A percentile compares a stretch with the other conserved stretches of the same genome.
phyloP scores from a whole-genome alignment of 1,140 invertebrate species.

The Kradibia gibbosae region DNA sequence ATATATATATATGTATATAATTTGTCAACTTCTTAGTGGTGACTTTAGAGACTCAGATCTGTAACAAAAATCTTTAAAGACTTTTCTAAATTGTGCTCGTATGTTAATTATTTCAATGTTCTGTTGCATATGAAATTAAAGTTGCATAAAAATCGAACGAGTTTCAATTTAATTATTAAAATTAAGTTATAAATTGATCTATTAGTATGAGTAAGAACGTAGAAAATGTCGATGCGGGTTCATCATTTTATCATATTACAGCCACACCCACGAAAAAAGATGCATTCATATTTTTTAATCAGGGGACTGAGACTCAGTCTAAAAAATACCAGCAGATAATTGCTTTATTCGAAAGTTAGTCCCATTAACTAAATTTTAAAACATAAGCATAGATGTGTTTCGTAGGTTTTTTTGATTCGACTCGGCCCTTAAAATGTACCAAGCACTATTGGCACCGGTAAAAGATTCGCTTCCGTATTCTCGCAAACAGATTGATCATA shows the following conservation, averaged over 20 bases:
- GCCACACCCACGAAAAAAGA: neutral
- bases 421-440: too few species aligned
- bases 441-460: neutral
- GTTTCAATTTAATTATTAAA: too few species aligned
- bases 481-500: constrained; percentile 69
- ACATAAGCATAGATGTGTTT: neutral
- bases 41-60: too few species aligned
- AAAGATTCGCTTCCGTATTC: neutral
- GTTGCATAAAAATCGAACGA: too few species aligned
- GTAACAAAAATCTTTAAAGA: too few species aligned
- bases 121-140: too few species aligned
- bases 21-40: too few species aligned
- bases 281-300: neutral
- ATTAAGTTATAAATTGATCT: neutral
- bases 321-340: neutral
- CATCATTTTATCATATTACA: neutral
- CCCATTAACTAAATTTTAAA: neutral
- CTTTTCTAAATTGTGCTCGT: too few species aligned
- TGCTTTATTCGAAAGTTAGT: neutral
- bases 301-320: neutral
- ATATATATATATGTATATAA: too few species aligned
- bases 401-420: neutral
- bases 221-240: neutral
- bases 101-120: too few species aligned
- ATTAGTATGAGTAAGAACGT: neutral